Base-by-base conservation (phyloP, 2,113 vertebrate genomes). In the Regulus satrapa region DNA sequence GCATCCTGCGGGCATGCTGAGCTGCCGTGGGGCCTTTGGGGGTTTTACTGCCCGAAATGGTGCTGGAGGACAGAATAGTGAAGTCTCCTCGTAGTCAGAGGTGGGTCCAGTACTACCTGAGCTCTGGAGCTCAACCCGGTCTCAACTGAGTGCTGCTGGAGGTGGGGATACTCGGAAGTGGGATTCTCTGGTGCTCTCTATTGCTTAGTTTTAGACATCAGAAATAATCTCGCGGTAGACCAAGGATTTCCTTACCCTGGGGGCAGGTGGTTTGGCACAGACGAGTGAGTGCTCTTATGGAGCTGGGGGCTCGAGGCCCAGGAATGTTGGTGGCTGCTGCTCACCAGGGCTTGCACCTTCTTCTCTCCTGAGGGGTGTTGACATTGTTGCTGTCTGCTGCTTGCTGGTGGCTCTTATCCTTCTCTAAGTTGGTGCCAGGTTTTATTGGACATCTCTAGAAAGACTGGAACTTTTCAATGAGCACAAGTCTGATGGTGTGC, bases 261-360 rank as follows among this genome's bases (percentile, higher is more conserved):
- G 45, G 29, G 40, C 32, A 26, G 23, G 54, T 1, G 4, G 6
- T 69, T 68, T 73, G 40, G 29, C 1, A 1, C 11, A 24, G 75
- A 51, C 15, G 5, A 2, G 2, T 2, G 5, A 14, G 10, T 71
- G 46, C 26, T 58, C 1, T 36, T 83, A 12, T 1, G 1, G 23
- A 29, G 8, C 18, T 36, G 10, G 26, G 24, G 12, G 14, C 23
- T 76, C 0, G 0, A 51, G 29, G 64, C 46, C 14, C 14, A 7
- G 24, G 26, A 34, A 21, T 7, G 8, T 34, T 38, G 13, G 21
- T 23, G 49, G 16, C 66, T 49, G 25, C 29, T 55, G 36, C 75
- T 86, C 2, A 2, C 46, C 28, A 11, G 14, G 56, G 18, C 52
- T 20, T 71, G 45, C 31, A 38, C 10, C 3, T 67, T 77, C 29